Conservation (phyloP, 2,113 vertebrate genomes). For the Nothocercus nigrocapillus region DNA sequence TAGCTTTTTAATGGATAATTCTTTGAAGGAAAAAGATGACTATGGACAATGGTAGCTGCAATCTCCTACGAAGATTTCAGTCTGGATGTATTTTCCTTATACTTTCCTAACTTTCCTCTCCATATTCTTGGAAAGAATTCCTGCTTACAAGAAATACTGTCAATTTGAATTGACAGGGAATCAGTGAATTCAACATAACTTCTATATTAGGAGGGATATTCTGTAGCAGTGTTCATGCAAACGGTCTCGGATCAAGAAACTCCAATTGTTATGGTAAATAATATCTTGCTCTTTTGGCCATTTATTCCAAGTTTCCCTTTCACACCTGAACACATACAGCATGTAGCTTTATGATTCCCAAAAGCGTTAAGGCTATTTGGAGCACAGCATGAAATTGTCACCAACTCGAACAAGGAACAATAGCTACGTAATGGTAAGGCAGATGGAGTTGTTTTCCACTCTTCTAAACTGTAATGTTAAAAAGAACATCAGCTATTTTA, state of each 20-base stretch:
- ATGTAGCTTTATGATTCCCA: background rate
- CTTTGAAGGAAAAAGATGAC: background rate
- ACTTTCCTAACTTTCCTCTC: background rate
- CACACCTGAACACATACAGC: background rate
- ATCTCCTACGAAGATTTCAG: background rate
- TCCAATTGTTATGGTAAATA: background rate
- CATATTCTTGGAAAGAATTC: background rate
- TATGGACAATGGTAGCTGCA: background rate
- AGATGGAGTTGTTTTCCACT: conserved; percentile 67
- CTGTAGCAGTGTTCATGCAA: background rate
- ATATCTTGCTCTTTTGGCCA: background rate
- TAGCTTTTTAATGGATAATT: background rate
- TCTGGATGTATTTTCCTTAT: background rate
- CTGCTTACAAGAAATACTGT: background rate
- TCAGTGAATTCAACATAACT: background rate
- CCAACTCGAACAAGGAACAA: background rate
- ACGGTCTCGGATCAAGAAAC: background rate
- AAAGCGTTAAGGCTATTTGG: conserved; percentile 7
- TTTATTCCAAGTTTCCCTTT: background rate
- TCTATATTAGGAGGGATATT: background rate
- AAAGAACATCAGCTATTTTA: conserved; percentile 66
- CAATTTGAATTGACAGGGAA: background rate
- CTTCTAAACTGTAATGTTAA: conserved; percentile 50
- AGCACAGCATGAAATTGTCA: conserved; percentile 26
- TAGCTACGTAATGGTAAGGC: conserved; percentile 36